phyloP scores from a whole-genome alignment of 2,888 invertebrate species.

The Hypomecis punctinalis region DNA sequence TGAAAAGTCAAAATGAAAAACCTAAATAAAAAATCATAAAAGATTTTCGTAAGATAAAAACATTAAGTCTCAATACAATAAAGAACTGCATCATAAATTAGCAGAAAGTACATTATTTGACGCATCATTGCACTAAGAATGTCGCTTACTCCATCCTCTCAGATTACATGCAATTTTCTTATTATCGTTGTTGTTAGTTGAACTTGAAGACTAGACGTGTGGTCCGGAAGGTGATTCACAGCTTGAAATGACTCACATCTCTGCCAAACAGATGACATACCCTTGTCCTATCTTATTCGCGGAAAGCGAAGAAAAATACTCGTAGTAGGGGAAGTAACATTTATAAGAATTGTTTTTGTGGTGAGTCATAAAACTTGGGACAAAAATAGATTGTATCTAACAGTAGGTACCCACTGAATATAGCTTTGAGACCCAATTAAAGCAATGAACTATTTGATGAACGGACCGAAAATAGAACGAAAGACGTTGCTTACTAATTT shows the following conservation, averaged over 20 bases:
- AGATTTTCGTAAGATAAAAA: too few species aligned
- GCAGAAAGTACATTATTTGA: neutral
- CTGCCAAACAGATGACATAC: constrained; percentile 32
- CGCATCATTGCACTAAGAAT: constrained; percentile 22
- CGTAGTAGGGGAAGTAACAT: constrained; percentile 4
- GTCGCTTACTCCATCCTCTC: constrained; percentile 11
- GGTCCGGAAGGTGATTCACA: constrained; percentile 22
- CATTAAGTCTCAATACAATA: too few species aligned
- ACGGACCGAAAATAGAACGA: neutral
- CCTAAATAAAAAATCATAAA: too few species aligned
- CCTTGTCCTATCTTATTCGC: constrained; percentile 10
- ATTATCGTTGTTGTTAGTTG: constrained; percentile 21
- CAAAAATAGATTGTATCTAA: constrained; percentile 1
- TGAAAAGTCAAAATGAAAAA: too few species aligned
- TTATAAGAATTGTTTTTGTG: constrained; percentile 8
- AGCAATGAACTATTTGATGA: neutral
- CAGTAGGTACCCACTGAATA: neutral
- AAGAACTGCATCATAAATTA: neutral
- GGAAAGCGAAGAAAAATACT: constrained; percentile 9
- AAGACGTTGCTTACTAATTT: neutral
- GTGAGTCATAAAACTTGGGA: constrained; percentile 16
- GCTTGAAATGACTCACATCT: constrained; percentile 25
- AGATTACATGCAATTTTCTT: constrained; percentile 29
- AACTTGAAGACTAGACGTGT: constrained; percentile 20
- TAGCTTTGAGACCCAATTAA: neutral